Evolutionary conservation across 2,113 vertebrate genomes (phyloP).

Genomic region (Emydocephalus ijimae): DNA sequence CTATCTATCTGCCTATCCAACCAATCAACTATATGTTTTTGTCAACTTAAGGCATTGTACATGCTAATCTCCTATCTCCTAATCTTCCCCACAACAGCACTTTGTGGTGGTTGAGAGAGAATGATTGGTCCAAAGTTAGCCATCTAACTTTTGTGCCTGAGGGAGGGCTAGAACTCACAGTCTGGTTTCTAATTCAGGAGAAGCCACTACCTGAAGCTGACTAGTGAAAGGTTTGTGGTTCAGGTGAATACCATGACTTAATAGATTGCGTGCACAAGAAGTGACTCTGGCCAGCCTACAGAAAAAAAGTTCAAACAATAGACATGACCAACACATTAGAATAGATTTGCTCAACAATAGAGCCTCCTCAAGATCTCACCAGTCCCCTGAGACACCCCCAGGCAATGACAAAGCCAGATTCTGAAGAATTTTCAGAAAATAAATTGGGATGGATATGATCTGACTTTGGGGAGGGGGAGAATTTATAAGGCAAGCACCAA

Average conservation of each 20-base stretch:
- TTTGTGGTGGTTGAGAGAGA: not conserved
- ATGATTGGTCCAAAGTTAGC: not conserved
- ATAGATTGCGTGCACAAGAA: not conserved
- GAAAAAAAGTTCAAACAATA: not conserved
- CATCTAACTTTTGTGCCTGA: not conserved
- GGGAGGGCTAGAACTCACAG: not conserved
- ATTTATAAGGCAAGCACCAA: not conserved
- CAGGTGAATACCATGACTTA: not conserved
- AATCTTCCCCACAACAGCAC: not conserved
- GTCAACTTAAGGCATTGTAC: not conserved
- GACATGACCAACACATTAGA: not conserved
- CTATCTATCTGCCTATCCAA: not conserved
- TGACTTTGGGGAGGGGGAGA: not conserved
- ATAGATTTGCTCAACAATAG: not conserved
- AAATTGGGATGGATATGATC: not conserved
- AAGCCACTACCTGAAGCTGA: not conserved
- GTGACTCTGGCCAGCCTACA: not conserved
- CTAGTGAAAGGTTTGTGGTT: not conserved
- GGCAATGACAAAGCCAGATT: not conserved
- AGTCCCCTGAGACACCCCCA: not conserved
- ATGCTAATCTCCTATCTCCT: not conserved
- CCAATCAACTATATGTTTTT: not conserved
- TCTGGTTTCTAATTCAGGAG: not conserved
- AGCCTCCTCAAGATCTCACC: not conserved
- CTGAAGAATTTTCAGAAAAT: not conserved